These are phyloP conservation scores for Zenarchopterus dispar DNA, from an alignment of 2,797 vertebrate genomes.

Conservation along the genomic window DNA sequence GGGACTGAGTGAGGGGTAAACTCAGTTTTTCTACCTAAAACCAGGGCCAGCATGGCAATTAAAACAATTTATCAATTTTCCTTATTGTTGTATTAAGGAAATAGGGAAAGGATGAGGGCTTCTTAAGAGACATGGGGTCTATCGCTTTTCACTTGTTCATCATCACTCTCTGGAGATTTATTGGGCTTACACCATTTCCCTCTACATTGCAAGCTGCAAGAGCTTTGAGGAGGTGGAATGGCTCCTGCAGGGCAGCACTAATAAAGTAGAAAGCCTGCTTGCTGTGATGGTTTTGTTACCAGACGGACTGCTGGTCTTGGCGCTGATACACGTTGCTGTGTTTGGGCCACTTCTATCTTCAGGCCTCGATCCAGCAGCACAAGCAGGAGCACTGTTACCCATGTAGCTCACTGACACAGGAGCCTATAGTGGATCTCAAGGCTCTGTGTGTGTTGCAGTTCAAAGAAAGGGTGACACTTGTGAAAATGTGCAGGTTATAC, in stretches of 20 bases:
- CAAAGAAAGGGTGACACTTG: conserved; percentile 35
- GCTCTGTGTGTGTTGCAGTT: conserved; percentile 11
- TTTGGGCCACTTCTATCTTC: conserved; percentile 39
- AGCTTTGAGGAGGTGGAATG: conserved; percentile 28
- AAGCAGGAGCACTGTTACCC: conserved; percentile 50
- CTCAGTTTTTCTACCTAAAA: not conserved
- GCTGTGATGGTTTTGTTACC: conserved; percentile 41
- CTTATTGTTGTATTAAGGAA: not conserved
- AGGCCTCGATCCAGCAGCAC: conserved; percentile 48
- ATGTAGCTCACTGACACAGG: conserved; percentile 36
- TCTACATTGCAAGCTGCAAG: conserved; percentile 34
- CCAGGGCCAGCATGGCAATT: not conserved
- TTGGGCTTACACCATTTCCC: not conserved
- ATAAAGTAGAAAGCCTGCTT: conserved; percentile 27
- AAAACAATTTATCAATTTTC: not conserved
- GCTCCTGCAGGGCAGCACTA: conserved; percentile 34
- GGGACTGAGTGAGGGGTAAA: not conserved
- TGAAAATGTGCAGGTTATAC: conserved; percentile 32
- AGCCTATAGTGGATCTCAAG: conserved; percentile 20
- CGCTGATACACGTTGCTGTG: conserved; percentile 31
- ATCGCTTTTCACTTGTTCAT: conserved; percentile 1
- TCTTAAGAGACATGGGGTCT: not conserved
- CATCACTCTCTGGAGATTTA: conserved; percentile 3
- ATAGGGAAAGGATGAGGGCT: not conserved
- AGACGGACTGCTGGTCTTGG: conserved; percentile 43